A percentile compares a stretch with the other conserved stretches of the same genome.
Conservation (phyloP, 1,140 invertebrate species). For the Holcopasites calliopsidis region DNA sequence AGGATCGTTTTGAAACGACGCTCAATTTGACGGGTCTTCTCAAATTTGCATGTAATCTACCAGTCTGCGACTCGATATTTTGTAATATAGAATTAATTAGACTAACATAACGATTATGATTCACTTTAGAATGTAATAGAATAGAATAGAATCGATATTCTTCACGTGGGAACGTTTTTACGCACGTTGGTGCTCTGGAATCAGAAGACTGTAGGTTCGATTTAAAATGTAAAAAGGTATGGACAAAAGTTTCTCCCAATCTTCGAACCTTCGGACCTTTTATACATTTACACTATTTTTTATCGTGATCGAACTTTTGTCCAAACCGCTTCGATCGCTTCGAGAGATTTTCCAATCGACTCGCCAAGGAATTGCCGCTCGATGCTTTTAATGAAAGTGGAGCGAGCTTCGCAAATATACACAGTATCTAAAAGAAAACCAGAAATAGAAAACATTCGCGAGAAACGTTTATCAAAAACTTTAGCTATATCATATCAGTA, state of each 20-base stretch:
- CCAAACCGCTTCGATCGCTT: slow-evolving; percentile 38
- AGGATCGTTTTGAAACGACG: slow-evolving; percentile 18
- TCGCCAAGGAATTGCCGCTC: slow-evolving; percentile 40
- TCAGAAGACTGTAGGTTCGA: slow-evolving; percentile 20
- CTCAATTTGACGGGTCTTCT: not conserved
- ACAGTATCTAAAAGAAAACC: not conserved
- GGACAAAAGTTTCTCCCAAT: slow-evolving; percentile 60
- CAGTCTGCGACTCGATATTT: slow-evolving; percentile 1
- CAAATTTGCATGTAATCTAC: slow-evolving; percentile 10
- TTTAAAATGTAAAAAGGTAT: slow-evolving; percentile 23
- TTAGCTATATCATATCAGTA: slow-evolving; percentile 44
- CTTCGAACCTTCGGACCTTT: slow-evolving; percentile 63
- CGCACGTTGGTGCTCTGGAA: slow-evolving; percentile 31
- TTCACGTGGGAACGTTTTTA: slow-evolving; percentile 25
- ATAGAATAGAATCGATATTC: slow-evolving; percentile 1
- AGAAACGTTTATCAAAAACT: slow-evolving; percentile 22
- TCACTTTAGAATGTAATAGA: slow-evolving; percentile 1
- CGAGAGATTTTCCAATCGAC: not conserved
- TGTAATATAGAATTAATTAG: slow-evolving; percentile 41
- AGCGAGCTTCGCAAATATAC: slow-evolving; percentile 12
- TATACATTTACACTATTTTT: slow-evolving; percentile 74
- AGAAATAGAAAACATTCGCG: slow-evolving; percentile 27
- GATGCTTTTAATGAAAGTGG: slow-evolving; percentile 1
- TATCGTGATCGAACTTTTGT: slow-evolving; percentile 63
- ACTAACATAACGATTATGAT: slow-evolving; percentile 30